Percentiles rank a stretch among this genome's conserved stretches.
phyloP scores from a whole-genome alignment of 2,113 vertebrate genomes.

The Physeter macrocephalus region DNA sequence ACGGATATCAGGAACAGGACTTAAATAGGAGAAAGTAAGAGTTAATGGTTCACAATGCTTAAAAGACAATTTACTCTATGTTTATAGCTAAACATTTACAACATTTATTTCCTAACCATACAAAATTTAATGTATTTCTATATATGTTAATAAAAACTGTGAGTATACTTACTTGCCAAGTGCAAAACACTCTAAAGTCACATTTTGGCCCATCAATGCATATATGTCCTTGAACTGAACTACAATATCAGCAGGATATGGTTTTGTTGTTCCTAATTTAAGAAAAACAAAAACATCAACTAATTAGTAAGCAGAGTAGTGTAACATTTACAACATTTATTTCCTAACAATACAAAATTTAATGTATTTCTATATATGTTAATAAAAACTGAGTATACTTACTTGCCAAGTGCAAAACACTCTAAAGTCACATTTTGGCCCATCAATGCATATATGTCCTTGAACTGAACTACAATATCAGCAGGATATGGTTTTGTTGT shows the following conservation, averaged over 20 bases:
- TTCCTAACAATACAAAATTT: background rate
- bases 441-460: conserved; percentile 87
- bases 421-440: conserved; percentile 96
- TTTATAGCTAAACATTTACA: background rate
- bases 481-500: conserved; percentile 91
- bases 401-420: conserved; percentile 99
- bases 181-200: conserved; percentile 97
- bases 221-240: conserved; percentile 91
- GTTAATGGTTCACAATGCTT: conserved; percentile 38
- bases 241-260: conserved; percentile 95
- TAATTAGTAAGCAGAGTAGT: too few species aligned
- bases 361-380: background rate
- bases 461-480: conserved; percentile 94
- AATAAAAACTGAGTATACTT: conserved; percentile 77
- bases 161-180: conserved; percentile 94
- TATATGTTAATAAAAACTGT: background rate
- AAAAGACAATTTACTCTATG: background rate
- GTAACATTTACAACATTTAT: background rate
- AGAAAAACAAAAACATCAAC: too few species aligned
- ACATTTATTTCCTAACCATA: background rate
- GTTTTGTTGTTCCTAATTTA: conserved; percentile 86
- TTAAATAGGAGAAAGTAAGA: conserved; percentile 72
- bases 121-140: background rate
- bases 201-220: conserved; percentile 91
- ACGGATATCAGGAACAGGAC: conserved; percentile 93